Evolutionary conservation across 1,140 invertebrate genomes (phyloP).

Genomic region (Trissolcus basalis): DNA sequence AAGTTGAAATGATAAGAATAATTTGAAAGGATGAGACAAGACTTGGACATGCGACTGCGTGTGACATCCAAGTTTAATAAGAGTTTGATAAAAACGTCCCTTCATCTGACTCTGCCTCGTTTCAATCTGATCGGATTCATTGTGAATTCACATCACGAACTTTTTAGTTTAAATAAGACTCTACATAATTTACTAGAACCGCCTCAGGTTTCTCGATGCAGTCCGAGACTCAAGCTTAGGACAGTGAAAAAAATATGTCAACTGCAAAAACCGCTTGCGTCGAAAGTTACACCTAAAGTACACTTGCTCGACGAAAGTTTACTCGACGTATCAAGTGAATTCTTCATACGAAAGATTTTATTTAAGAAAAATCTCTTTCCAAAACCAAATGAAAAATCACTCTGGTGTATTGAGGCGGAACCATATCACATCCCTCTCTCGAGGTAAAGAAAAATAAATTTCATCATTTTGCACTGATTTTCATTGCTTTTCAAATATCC

Average conservation of each 20-base stretch:
- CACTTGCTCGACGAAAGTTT: too few relatives aligned
- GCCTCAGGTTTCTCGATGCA: constrained; percentile 11
- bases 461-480: too few relatives aligned
- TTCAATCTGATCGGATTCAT: constrained; percentile 41
- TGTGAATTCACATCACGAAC: constrained; percentile 42
- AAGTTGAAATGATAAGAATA: constrained; percentile 8
- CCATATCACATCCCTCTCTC: too few relatives aligned
- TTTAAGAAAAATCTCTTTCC: too few relatives aligned
- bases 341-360: too few relatives aligned
- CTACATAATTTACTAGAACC: constrained; percentile 40
- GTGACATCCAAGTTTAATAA: constrained; percentile 42
- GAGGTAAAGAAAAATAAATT: too few relatives aligned
- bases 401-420: too few relatives aligned
- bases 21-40: background rate
- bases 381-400: too few relatives aligned
- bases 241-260: constrained; percentile 6
- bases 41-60: background rate
- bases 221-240: background rate
- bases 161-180: constrained; percentile 49
- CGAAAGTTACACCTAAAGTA: too few relatives aligned
- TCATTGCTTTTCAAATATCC: too few relatives aligned
- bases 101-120: too few relatives aligned
- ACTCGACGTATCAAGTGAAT: too few relatives aligned
- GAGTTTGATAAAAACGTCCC: constrained; percentile 39
- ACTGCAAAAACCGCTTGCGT: constrained; percentile 5